These are phyloP conservation scores for Dolichallabes microphthalmus DNA, from an alignment of 2,113 vertebrate species.

Conservation along the genomic window DNA sequence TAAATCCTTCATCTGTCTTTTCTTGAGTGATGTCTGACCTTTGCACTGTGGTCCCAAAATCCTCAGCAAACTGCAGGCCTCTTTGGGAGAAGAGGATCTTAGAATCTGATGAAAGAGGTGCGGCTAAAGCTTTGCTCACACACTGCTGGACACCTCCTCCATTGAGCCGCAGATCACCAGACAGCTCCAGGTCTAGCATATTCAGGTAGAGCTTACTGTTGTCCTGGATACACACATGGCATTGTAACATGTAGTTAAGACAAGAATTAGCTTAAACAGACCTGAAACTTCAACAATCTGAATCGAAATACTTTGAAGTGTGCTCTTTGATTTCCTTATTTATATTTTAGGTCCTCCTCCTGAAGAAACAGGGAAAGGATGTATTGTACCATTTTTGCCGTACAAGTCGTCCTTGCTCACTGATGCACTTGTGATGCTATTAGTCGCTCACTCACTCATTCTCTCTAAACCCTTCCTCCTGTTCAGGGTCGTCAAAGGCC, in stretches of 20 bases:
- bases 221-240: constrained; percentile 60
- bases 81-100: constrained; percentile 80
- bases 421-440: neutral
- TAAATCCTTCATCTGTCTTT: neutral
- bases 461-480: no score
- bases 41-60: constrained; percentile 75
- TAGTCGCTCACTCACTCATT: no score
- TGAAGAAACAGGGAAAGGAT: no score
- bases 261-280: neutral
- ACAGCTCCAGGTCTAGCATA: constrained; percentile 80
- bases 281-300: neutral
- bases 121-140: constrained; percentile 75
- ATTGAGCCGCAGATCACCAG: constrained; percentile 68
- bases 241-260: neutral
- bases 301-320: neutral
- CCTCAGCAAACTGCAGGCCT: constrained; percentile 80
- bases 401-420: no score
- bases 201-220: constrained; percentile 79
- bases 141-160: constrained; percentile 76
- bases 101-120: constrained; percentile 71
- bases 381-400: no score
- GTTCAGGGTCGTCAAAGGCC: no score
- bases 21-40: constrained; percentile 62
- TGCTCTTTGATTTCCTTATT: no score
- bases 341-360: no score